Conservation (phyloP, 1,140 invertebrate genomes). For the Latrodectus geometricus region DNA sequence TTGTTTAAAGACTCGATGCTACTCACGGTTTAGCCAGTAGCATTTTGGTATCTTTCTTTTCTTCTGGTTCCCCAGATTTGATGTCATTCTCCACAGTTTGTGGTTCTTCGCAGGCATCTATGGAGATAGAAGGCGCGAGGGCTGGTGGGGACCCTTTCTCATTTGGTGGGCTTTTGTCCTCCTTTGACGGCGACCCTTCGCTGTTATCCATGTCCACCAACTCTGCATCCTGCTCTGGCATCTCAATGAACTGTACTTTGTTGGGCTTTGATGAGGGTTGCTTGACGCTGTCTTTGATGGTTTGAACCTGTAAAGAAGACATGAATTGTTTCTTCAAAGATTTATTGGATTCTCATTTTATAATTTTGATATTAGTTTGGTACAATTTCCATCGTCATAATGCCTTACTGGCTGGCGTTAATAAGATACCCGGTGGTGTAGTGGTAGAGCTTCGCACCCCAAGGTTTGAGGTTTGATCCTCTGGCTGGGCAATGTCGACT, state of each 20-base stretch:
- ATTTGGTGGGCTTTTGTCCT: slow-evolving; percentile 3
- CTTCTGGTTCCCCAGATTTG: slow-evolving; percentile 1
- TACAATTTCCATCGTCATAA: too few relatives aligned
- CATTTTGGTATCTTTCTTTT: neutral
- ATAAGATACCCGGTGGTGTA: too few relatives aligned
- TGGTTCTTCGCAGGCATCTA: slow-evolving; percentile 41
- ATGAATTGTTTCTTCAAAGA: neutral
- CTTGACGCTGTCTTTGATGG: slow-evolving; percentile 31
- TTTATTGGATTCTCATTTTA: too few relatives aligned
- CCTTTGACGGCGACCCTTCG: slow-evolving; percentile 17
- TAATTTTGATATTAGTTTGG: too few relatives aligned
- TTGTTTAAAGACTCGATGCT: too few relatives aligned
- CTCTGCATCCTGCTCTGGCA: slow-evolving; percentile 52
- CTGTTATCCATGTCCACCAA: neutral
- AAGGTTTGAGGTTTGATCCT: too few relatives aligned
- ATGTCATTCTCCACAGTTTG: slow-evolving; percentile 38
- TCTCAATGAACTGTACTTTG: slow-evolving; percentile 59
- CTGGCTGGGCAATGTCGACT: too few relatives aligned
- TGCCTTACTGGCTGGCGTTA: too few relatives aligned
- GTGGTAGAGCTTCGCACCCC: too few relatives aligned
- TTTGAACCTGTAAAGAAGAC: slow-evolving; percentile 23
- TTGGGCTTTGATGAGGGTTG: slow-evolving; percentile 36
- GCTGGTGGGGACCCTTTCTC: slow-evolving; percentile 23
- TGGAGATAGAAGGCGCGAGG: slow-evolving; percentile 41
- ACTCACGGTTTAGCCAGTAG: slow-evolving; percentile 52